Base-by-base conservation (phyloP, 2,888 invertebrate genomes). In the Scaptomyza flava region DNA sequence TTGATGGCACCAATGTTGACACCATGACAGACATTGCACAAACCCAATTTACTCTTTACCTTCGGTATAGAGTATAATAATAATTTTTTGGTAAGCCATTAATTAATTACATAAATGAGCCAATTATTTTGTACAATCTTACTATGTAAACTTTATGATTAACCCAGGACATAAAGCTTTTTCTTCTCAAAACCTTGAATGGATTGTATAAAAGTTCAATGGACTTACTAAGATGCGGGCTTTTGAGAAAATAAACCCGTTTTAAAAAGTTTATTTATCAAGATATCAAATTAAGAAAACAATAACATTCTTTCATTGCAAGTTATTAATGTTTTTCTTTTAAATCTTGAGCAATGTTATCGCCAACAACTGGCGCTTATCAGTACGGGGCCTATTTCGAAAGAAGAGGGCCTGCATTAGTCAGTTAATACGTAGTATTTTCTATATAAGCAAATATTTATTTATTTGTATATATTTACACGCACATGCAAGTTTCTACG, bases 311-410 rank as follows among this genome's bases (percentile, higher is more conserved):
- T 12, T n/a, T 9, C 2, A 1, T 17, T 17, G 17, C 17, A 17
- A 17, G 17, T 17, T 17, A n/a, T 17, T 1, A 31, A 31, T 31
- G 31, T 9, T 27, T 27, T 27, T 27, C 27, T 6, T 27, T 27
- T 6, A 27, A 54, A 23, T 54, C 47, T 42, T 30, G 4, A 1
- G 12, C n/a, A 27, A 11, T 54, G 20, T 50, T 66, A 56, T 66
- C 65, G 36, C 42, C 11, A n/a, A 11, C 38, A 6, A 31, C 2
- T 30, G 17, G 1, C 9, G 48, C 52, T 67, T 67, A 68, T 67
- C 67, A 68, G 67, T 48, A 11, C 23, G 17, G 17, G 47, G 41
- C 27, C 20, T 9, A 51, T 8, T 36, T 47, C 7, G 6, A 14
- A 38, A 34, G 14, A 7, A 38, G 11, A 36, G 14, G n/a, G 31